A percentile compares a stretch with the other conserved stretches of the same genome.
Conservation (phyloP, 2,797 vertebrate genomes). For the Silurus lanzhouensis region DNA sequence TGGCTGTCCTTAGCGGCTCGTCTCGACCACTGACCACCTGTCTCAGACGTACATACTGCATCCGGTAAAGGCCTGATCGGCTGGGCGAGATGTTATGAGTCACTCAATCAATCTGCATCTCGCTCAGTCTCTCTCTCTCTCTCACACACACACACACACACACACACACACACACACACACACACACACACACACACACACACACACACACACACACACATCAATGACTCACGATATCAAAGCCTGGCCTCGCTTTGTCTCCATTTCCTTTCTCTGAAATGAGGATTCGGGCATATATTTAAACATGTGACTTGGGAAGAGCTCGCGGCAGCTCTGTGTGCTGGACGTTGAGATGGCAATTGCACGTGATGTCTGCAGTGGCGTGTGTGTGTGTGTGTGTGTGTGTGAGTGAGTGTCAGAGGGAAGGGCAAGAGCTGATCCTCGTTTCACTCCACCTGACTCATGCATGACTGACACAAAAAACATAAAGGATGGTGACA, state of each 20-base stretch:
- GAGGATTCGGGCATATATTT: constrained; percentile 25
- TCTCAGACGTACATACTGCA: constrained; percentile 11
- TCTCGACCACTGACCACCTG: constrained; percentile 19
- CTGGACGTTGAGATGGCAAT: constrained; percentile 22
- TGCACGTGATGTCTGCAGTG: not conserved
- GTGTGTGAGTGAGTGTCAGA: not conserved
- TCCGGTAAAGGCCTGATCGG: constrained; percentile 14
- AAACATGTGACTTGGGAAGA: not conserved
- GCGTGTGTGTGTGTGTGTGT: not conserved
- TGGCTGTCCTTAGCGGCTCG: not conserved
- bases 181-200: too few relatives aligned
- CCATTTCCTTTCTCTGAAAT: constrained; percentile 17
- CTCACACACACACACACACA: constrained; percentile 33
- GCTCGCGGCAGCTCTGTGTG: constrained; percentile 13
- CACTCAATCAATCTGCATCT: constrained; percentile 22
- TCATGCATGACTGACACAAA: constrained; percentile 67
- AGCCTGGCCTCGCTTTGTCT: constrained; percentile 39
- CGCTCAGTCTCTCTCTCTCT: constrained; percentile 7
- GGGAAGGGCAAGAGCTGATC: constrained; percentile 16
- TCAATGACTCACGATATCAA: constrained; percentile 69
- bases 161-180: not conserved
- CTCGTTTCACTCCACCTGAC: constrained; percentile 63
- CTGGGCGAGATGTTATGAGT: constrained; percentile 34
- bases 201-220: too few relatives aligned
- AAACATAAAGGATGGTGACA: constrained; percentile 52